Percentiles rank a stretch among this genome's conserved stretches.
These are phyloP conservation scores for Papilio demoleus DNA, from an alignment of 2,888 invertebrate genomes.

Conservation along the genomic window DNA sequence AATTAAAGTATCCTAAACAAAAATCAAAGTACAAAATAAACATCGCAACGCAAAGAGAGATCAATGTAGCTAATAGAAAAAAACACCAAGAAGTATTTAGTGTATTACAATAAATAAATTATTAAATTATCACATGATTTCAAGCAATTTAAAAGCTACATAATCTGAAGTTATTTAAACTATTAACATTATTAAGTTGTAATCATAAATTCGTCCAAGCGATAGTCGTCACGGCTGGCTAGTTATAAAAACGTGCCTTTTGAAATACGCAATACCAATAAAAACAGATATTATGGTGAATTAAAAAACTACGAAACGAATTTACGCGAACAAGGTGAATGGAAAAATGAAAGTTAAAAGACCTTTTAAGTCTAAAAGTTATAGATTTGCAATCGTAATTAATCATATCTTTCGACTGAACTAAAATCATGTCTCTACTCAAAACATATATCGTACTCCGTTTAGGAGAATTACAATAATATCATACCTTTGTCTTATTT, in stretches of 20 bases:
- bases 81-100: too few relatives aligned
- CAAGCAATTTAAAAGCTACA: too few relatives aligned
- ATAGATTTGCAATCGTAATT: background rate
- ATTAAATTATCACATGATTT: too few relatives aligned
- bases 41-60: background rate
- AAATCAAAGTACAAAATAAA: background rate
- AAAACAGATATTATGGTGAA: slow-evolving; percentile 26
- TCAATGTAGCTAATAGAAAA: too few relatives aligned
- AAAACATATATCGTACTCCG: too few relatives aligned
- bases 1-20: slow-evolving; percentile 4
- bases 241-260: slow-evolving; percentile 15
- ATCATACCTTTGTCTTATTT: slow-evolving; percentile 4
- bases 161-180: background rate
- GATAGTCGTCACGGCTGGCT: background rate
- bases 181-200: background rate
- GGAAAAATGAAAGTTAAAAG: slow-evolving; percentile 28
- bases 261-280: slow-evolving; percentile 17
- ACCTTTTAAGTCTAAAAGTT: background rate
- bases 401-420: background rate
- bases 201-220: background rate
- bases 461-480: background rate
- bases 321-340: slow-evolving; percentile 25
- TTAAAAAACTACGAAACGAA: slow-evolving; percentile 27
- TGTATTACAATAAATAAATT: too few relatives aligned
- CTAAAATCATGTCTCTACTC: too few relatives aligned